Percentiles rank a stretch among this genome's conserved stretches.
phyloP scores from a whole-genome alignment of 2,113 vertebrate genomes.

The Chionomys nivalis region DNA sequence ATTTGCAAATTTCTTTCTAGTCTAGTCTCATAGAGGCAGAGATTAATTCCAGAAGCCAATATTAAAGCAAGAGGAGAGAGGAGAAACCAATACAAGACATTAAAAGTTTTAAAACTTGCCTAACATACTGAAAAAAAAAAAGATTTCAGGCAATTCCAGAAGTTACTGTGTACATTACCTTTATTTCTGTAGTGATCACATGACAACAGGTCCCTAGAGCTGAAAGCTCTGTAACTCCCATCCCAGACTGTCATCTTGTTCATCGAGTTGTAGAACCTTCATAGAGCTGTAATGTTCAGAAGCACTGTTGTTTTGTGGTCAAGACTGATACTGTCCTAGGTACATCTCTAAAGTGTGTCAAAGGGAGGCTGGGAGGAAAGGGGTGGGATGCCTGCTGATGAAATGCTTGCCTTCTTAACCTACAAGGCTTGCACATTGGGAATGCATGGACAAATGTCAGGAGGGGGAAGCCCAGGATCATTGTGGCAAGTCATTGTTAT shows the following conservation, averaged over 20 bases:
- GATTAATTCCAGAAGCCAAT: constrained; percentile 37
- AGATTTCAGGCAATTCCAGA: not conserved
- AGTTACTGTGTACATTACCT: constrained; percentile 13
- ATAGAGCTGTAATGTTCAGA: not conserved
- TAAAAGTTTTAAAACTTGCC: constrained; percentile 14
- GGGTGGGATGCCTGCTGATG: not conserved
- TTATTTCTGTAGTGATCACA: constrained; percentile 28
- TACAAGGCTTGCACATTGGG: not conserved
- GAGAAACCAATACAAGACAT: not conserved
- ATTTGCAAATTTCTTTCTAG: not conserved
- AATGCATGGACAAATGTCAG: not conserved
- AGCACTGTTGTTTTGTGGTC: not conserved
- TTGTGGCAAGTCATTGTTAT: not conserved
- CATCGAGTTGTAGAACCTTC: not conserved
- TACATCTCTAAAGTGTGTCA: not conserved
- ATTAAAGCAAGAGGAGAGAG: not conserved
- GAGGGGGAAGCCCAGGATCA: not conserved
- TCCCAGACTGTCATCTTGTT: not conserved
- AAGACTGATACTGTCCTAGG: not conserved
- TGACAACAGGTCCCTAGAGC: not conserved
- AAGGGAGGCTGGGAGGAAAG: not conserved
- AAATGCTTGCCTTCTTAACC: not conserved
- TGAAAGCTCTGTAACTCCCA: not conserved
- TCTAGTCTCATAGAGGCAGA: not conserved
- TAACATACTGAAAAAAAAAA: not conserved